phyloP scores from a whole-genome alignment of 2,888 invertebrate genomes.

The Antheraea yamamai region DNA sequence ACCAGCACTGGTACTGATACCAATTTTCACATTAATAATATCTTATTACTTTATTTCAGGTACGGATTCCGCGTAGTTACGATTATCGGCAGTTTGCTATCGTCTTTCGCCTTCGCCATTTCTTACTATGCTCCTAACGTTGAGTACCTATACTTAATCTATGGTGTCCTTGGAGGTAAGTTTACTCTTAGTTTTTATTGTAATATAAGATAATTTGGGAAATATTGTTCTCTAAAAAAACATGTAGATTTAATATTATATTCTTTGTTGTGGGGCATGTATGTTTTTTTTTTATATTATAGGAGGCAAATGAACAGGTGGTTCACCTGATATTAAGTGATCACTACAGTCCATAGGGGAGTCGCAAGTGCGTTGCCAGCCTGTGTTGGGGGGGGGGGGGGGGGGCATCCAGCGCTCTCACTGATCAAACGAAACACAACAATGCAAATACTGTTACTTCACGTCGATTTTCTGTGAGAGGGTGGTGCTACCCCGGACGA shows the following conservation, averaged over 20 bases:
- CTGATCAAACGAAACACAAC: no score
- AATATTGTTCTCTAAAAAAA: neutral
- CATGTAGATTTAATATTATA: neutral
- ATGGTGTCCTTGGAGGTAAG: conserved; percentile 92
- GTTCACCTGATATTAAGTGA: no score
- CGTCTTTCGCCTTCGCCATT: conserved; percentile 85
- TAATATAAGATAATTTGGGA: neutral
- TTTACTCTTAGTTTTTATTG: conserved; percentile 19
- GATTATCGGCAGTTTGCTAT: conserved; percentile 90
- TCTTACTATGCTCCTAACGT: conserved; percentile 88
- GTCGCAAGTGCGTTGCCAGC: no score
- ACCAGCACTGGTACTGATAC: no score
- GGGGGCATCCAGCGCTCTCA: no score
- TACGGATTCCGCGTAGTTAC: conserved; percentile 96
- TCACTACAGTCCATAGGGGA: no score
- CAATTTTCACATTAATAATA: neutral
- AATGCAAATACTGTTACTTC: no score
- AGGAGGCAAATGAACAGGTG: no score
- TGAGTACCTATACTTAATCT: conserved; percentile 89
- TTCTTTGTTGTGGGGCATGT: neutral
- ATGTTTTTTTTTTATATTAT: no score
- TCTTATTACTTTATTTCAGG: conserved; percentile 42
- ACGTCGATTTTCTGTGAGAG: no score
- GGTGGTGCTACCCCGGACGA: no score
- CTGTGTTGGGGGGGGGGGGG: no score